Evolutionary conservation across 2,113 vertebrate genomes (phyloP), one percentile per base, ranked within the genome.

Genomic region (Grantiella picta): DNA sequence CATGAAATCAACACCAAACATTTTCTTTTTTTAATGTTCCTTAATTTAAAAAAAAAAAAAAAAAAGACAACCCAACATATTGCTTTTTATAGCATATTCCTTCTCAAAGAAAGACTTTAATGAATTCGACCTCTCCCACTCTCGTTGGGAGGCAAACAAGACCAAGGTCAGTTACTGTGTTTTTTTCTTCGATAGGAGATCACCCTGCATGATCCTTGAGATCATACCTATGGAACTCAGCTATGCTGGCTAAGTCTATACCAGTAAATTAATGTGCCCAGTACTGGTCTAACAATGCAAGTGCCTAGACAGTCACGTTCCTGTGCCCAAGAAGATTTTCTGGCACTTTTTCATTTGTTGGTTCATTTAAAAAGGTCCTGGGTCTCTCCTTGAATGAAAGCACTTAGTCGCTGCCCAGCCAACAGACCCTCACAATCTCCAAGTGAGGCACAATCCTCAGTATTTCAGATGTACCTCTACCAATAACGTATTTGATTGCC

Each of bases 51-150:
- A 40, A 21, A 16, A 16, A 28, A 15, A 10, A 22, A 7, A 20
- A 18, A 16, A 7, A 7, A 5, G 21, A 2, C 7, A 10, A n/a
- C 20, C 6, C 31, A 20, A 40, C 0, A 20, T 4, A 25, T 9
- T 33, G 9, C 1, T 79, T 86, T 81, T 84, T 89, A 57, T 27
- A 80, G 5, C 9, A 60, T 86, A 88, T 90, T 70, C n/a, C 28
- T 65, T 88, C 64, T 83, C 44, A 85, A 65, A 90, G 24, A 35
- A 16, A 73, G 75, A 47, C 27, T 72, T 72, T 36, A 86, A 83
- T 83, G 71, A 77, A 86, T 83, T 81, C 80, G 76, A 94, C 76
- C 71, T 93, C 52, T 54, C 21, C 49, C 31, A 60, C 18, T 78
- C 38, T 52, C 29, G 36, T 29, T 28, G 52, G 53, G 52, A 90